Conservation (phyloP, 2,797 vertebrate genomes). For the Apogon talboti region DNA sequence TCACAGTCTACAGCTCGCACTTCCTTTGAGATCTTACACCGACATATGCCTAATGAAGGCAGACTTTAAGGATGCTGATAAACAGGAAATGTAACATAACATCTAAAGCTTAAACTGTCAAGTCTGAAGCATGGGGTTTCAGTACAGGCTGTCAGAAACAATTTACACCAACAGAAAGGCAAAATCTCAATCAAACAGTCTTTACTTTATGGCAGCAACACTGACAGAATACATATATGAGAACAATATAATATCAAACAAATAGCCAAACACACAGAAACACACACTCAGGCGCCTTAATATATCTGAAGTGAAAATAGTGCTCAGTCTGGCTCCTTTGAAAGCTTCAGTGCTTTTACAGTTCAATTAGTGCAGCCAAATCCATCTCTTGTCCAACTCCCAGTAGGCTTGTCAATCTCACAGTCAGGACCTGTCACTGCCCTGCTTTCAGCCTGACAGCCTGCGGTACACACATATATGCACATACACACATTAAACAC, state of each 20-base stretch:
- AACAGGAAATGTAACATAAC: conserved; percentile 57
- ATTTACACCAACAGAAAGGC: conserved; percentile 59
- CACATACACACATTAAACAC: conserved; percentile 37
- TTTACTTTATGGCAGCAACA: conserved; percentile 36
- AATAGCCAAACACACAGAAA: conserved; percentile 17
- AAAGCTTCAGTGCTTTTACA: conserved; percentile 65
- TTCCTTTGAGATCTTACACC: conserved; percentile 22
- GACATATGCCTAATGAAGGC: conserved; percentile 51
- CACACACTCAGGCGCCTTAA: conserved; percentile 18
- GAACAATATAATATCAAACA: conserved; percentile 33
- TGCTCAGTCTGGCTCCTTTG: conserved; percentile 43
- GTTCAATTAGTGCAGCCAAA: conserved; percentile 74
- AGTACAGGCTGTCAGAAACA: conserved; percentile 65
- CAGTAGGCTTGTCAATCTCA: conserved; percentile 74
- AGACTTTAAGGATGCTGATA: conserved; percentile 41
- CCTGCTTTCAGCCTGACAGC: conserved; percentile 71
- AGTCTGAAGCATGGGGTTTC: conserved; percentile 43
- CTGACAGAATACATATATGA: conserved; percentile 42
- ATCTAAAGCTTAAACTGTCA: conserved; percentile 59
- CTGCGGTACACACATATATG: conserved; percentile 32
- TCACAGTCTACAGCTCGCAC: conserved; percentile 5
- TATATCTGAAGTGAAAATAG: conserved; percentile 44
- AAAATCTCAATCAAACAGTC: conserved; percentile 66
- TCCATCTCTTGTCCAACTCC: conserved; percentile 70
- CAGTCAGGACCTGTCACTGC: conserved; percentile 70